Base-by-base conservation (phyloP, 1,140 invertebrate genomes). In the Phthorimaea operculella region DNA sequence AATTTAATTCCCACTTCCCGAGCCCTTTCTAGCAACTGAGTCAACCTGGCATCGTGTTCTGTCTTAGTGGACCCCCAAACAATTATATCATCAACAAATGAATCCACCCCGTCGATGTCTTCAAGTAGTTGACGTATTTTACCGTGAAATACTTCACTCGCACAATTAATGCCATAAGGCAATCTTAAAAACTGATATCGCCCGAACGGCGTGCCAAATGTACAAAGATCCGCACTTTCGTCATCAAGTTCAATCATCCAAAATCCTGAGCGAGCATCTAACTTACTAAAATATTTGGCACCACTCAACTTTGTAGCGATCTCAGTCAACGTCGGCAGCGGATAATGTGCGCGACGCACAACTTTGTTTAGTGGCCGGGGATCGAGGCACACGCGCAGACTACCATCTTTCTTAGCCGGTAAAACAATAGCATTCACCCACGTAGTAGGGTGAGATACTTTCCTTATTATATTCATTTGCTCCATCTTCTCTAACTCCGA, bases 211-310 rank as follows among this genome's bases (percentile, higher is more conserved):
- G 73, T 76, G 4, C 64, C 54, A 55, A 78, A 80, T 0, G 73
- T 74, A 28, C 65, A 67, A 10, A 61, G 49, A 51, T 63, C 51
- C 3, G 66, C 60, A 55, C 65, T 76, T 33, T 78, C 54, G n/a
- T 77, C 52, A 12, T 57, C 58, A 0, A 87, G 55, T 44, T 70
- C 53, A 10, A 87, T 59, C 54, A 83, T 70, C 76, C 77, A 85
- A 54, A 78, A 86, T 17, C 74, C 83, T 48, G 64, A 56, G 18
- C 61, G 59, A 1, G 64, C 66, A 59, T 87, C 79, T 11, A 85
- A 39, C 21, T 42, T 50, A 50, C 48, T 50, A 33, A 50, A 50
- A 50, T 50, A 50, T 14, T 11, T 11, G 7, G 48, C 48, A 21
- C 33, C 45, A n/a, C 18, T 18, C 17, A 56, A 14, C 17, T 42